phyloP scores from a whole-genome alignment of 2,797 vertebrate species.

The Eulemur mongoz region DNA sequence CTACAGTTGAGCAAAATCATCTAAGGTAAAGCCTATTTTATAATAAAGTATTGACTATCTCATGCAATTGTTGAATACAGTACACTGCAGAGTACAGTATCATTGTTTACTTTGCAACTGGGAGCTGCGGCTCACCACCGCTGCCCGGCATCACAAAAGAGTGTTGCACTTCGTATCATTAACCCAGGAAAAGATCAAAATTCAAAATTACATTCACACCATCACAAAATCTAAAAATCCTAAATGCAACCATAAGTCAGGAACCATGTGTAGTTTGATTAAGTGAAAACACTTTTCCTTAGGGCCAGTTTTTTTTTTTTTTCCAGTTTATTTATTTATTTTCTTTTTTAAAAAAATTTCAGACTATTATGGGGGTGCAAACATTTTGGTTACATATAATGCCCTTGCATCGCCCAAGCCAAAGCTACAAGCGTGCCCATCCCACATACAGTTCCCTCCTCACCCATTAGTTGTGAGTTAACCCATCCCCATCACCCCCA shows the following conservation, averaged over 20 bases:
- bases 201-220: not conserved
- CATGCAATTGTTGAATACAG: not conserved
- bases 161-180: not conserved
- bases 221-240: not conserved
- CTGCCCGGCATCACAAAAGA: not conserved
- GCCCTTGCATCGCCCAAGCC: too few relatives aligned
- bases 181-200: not conserved
- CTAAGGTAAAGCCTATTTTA: not conserved
- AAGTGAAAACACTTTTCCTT: not conserved
- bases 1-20: not conserved
- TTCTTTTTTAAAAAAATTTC: too few relatives aligned
- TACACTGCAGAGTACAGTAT: not conserved
- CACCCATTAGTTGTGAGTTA: too few relatives aligned
- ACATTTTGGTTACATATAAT: too few relatives aligned
- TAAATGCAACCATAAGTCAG: not conserved
- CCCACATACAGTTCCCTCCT: too few relatives aligned
- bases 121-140: not conserved
- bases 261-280: not conserved
- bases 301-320: not conserved
- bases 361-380: too few relatives aligned
- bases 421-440: too few relatives aligned
- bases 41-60: not conserved
- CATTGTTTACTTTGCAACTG: not conserved
- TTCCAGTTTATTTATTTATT: too few relatives aligned
- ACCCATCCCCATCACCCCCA: too few relatives aligned